Evolutionary conservation across 2,113 vertebrate species (phyloP).

Genomic region (Peucedramus taeniatus): DNA sequence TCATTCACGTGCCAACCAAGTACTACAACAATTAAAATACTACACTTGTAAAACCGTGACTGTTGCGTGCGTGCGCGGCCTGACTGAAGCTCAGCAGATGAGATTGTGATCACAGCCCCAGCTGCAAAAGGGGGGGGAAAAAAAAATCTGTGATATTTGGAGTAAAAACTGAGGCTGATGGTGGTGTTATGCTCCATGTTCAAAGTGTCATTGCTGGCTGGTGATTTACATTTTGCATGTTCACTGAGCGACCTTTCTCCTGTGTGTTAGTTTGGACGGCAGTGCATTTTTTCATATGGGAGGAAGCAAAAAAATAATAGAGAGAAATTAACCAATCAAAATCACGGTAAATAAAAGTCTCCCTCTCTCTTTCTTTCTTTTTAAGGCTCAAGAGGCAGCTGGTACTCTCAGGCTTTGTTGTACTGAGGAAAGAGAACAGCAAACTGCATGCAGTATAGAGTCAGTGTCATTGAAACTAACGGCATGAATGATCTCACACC

Average conservation of each 20-base stretch:
- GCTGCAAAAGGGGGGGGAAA: neutral
- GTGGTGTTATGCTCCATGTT: neutral
- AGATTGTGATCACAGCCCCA: neutral
- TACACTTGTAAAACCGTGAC: neutral
- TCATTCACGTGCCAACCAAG: neutral
- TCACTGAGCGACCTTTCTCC: slow-evolving; percentile 10
- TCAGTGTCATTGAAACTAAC: slow-evolving; percentile 69
- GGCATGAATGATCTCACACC: slow-evolving; percentile 66
- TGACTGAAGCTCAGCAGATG: neutral
- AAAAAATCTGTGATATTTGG: neutral
- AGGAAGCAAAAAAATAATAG: slow-evolving; percentile 60
- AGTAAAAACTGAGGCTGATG: neutral
- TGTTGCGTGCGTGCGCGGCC: accelerated
- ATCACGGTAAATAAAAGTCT: slow-evolving; percentile 64
- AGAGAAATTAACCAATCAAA: slow-evolving; percentile 58
- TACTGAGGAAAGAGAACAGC: slow-evolving; percentile 60
- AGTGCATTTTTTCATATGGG: slow-evolving; percentile 50
- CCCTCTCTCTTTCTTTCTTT: slow-evolving; percentile 55
- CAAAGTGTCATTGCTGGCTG: neutral
- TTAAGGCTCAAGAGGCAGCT: slow-evolving; percentile 64
- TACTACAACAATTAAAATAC: neutral
- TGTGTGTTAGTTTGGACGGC: neutral
- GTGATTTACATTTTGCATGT: slow-evolving; percentile 13
- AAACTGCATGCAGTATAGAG: slow-evolving; percentile 69
- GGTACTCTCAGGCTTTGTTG: slow-evolving; percentile 67